A percentile compares a stretch with the other conserved stretches of the same genome.
Evolutionary conservation across 2,113 vertebrate species (phyloP).

Genomic region (Stigmatopora nigra): DNA sequence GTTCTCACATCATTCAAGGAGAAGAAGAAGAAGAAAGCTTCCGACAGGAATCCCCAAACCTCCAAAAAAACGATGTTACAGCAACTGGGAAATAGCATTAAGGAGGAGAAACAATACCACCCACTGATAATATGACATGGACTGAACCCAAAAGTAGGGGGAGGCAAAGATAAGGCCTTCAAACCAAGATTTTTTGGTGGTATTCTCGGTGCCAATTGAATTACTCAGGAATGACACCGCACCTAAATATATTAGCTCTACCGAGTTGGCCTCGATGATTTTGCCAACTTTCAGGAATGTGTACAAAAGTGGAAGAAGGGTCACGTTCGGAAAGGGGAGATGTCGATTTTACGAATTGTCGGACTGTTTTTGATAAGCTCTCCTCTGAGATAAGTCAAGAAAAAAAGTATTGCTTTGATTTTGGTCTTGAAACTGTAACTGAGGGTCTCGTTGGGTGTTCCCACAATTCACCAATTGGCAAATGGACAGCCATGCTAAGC

Average conservation of each 20-base stretch:
- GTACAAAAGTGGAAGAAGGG: slow-evolving; percentile 47
- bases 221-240: slow-evolving; percentile 60
- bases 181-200: not conserved
- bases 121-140: slow-evolving; percentile 33
- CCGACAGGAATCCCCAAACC: slow-evolving; percentile 1
- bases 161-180: not conserved
- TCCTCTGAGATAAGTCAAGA: slow-evolving; percentile 41
- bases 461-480: slow-evolving; percentile 53
- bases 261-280: slow-evolving; percentile 60
- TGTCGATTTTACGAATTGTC: slow-evolving; percentile 43
- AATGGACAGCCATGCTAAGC: slow-evolving; percentile 53
- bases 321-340: too few species aligned
- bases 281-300: slow-evolving; percentile 62
- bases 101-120: slow-evolving; percentile 20
- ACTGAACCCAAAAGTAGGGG: slow-evolving; percentile 22
- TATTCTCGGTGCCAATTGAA: slow-evolving; percentile 28
- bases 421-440: slow-evolving; percentile 25
- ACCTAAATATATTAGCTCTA: slow-evolving; percentile 69
- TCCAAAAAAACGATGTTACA: too few species aligned
- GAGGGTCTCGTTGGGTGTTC: slow-evolving; percentile 36
- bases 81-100: too few species aligned
- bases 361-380: slow-evolving; percentile 64
- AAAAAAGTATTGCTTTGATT: slow-evolving; percentile 21
- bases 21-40: slow-evolving; percentile 44
- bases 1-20: slow-evolving; percentile 47